Evolutionary conservation across 2,888 invertebrate genomes (phyloP).

Genomic region (Andrena marginata): DNA sequence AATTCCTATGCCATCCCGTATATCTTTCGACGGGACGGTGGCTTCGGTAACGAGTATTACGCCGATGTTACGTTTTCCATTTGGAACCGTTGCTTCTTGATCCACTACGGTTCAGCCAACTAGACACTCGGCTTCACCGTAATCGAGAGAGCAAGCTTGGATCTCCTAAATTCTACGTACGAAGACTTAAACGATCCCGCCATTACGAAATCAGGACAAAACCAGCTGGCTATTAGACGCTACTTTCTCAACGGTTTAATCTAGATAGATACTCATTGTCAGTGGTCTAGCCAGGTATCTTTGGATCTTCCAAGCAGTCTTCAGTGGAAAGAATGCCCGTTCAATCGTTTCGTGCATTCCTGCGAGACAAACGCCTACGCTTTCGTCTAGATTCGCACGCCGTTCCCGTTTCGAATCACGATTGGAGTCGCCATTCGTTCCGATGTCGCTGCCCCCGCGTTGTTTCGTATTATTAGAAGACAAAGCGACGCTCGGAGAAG

Average conservation of each 20-base stretch:
- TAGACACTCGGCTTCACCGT: not conserved
- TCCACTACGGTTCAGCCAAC: constrained; percentile 21
- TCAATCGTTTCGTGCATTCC: constrained; percentile 1
- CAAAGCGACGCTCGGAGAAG: constrained; percentile 7
- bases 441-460: constrained; percentile 32
- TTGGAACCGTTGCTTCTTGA: constrained; percentile 45
- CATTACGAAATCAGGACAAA: not conserved
- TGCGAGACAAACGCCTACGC: not conserved
- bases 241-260: not conserved
- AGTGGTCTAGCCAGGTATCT: not conserved
- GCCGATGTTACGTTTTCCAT: constrained; percentile 60
- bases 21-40: constrained; percentile 76
- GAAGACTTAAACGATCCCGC: not conserved
- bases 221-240: too few relatives aligned
- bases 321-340: not conserved
- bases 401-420: constrained; percentile 42
- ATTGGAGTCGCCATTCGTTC: constrained; percentile 46
- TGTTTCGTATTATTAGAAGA: constrained; percentile 39
- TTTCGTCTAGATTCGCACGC: constrained; percentile 16
- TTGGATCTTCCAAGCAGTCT: not conserved
- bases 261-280: not conserved
- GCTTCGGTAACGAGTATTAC: constrained; percentile 66
- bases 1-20: constrained; percentile 82
- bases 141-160: not conserved
- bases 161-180: not conserved